Conservation (phyloP, 2,113 vertebrate genomes). For the Thamnophis sirtalis region DNA sequence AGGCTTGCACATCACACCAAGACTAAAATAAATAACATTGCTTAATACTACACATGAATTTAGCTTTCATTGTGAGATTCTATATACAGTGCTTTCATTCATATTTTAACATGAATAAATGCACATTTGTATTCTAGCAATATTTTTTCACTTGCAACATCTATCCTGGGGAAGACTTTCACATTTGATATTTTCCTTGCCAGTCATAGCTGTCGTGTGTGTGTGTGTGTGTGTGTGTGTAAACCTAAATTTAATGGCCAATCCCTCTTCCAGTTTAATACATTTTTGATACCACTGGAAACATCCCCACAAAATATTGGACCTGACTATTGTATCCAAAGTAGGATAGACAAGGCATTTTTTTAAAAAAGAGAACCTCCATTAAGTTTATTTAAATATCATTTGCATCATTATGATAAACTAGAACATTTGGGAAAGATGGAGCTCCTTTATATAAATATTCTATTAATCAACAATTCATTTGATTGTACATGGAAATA, state of each 20-base stretch:
- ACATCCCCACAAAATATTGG: not conserved
- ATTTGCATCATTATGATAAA: not conserved
- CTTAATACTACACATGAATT: not conserved
- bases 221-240: too few species aligned
- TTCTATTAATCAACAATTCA: not conserved
- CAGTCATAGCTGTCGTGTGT: not conserved
- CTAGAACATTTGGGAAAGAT: not conserved
- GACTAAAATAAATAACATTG: not conserved
- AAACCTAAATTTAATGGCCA: not conserved
- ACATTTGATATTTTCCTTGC: not conserved
- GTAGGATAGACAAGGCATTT: not conserved
- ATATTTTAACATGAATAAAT: not conserved
- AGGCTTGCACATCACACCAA: not conserved
- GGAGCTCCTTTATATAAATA: not conserved
- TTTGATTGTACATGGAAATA: not conserved
- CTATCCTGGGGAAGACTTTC: not conserved
- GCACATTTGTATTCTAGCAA: not conserved
- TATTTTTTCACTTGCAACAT: not conserved
- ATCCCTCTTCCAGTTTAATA: not conserved
- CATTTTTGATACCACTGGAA: not conserved
- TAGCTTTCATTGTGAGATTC: constrained; percentile 20
- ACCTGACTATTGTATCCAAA: not conserved
- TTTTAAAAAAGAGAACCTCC: not conserved
- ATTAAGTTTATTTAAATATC: not conserved
- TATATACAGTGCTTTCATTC: not conserved